phyloP scores from a whole-genome alignment of 2,797 vertebrate species.

The Poecilia picta region DNA sequence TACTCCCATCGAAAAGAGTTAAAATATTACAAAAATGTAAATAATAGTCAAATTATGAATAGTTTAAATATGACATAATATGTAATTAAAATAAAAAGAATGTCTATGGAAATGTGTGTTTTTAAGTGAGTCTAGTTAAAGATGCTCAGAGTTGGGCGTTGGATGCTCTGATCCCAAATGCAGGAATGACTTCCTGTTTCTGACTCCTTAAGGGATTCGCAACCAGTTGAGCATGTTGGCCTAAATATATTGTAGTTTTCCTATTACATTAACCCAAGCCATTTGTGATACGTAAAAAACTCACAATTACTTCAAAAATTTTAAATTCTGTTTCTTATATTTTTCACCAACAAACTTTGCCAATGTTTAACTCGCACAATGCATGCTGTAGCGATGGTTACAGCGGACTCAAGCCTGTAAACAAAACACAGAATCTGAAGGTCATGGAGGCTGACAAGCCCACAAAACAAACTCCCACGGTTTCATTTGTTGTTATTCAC shows the following conservation, averaged over 20 bases:
- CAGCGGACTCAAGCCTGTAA: too few species aligned
- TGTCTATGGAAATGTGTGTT: not conserved
- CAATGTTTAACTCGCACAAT: too few species aligned
- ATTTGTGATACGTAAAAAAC: not conserved
- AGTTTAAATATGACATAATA: not conserved
- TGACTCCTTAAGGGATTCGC: not conserved
- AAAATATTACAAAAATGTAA: not conserved
- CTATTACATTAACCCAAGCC: not conserved
- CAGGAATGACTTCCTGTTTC: not conserved
- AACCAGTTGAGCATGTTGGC: not conserved
- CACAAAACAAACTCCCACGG: too few species aligned
- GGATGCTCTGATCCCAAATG: not conserved
- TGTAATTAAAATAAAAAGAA: not conserved
- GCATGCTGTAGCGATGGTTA: too few species aligned
- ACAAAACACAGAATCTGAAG: too few species aligned
- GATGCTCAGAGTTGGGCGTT: not conserved
- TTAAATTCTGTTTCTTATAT: not conserved
- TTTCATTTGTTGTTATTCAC: too few species aligned
- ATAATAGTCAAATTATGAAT: not conserved
- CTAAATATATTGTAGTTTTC: not conserved
- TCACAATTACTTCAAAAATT: not conserved
- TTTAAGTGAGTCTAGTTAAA: not conserved
- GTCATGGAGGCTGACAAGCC: too few species aligned
- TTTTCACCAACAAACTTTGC: not conserved
- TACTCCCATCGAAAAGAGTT: not conserved